Conservation (phyloP, 2,888 invertebrate genomes). For the Pristionchus mayeri region DNA sequence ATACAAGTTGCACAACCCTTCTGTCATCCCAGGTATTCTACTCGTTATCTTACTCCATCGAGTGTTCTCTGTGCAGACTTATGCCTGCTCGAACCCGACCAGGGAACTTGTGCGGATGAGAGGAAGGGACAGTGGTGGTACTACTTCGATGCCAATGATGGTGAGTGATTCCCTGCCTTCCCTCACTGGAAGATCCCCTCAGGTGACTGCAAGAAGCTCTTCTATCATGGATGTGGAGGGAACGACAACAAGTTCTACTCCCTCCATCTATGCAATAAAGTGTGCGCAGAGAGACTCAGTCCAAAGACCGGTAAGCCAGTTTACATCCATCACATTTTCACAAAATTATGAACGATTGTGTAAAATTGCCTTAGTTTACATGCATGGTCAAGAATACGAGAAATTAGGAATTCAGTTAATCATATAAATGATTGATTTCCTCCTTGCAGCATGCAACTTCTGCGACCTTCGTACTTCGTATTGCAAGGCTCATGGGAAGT, state of each 20-base stretch:
- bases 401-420: too few species aligned
- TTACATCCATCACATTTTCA: background rate
- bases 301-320: slow-evolving; percentile 67
- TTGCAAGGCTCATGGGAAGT: slow-evolving; percentile 69
- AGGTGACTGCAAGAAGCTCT: slow-evolving; percentile 63
- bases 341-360: too few species aligned
- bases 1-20: slow-evolving; percentile 71
- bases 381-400: too few species aligned
- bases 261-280: slow-evolving; percentile 70
- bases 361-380: too few species aligned
- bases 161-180: slow-evolving; percentile 55
- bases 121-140: slow-evolving; percentile 65
- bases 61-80: slow-evolving; percentile 56
- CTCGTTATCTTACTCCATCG: too few species aligned
- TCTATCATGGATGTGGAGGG: slow-evolving; percentile 72
- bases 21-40: slow-evolving; percentile 65
- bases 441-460: slow-evolving; percentile 63
- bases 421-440: too few species aligned
- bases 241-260: slow-evolving; percentile 74
- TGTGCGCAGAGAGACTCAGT: slow-evolving; percentile 70
- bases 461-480: slow-evolving; percentile 71
- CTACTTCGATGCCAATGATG: slow-evolving; percentile 70
- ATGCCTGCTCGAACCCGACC: slow-evolving; percentile 70
- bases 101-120: slow-evolving; percentile 70
- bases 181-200: background rate